Conservation (phyloP, 1,140 invertebrate genomes). For the Ylistrum balloti region DNA sequence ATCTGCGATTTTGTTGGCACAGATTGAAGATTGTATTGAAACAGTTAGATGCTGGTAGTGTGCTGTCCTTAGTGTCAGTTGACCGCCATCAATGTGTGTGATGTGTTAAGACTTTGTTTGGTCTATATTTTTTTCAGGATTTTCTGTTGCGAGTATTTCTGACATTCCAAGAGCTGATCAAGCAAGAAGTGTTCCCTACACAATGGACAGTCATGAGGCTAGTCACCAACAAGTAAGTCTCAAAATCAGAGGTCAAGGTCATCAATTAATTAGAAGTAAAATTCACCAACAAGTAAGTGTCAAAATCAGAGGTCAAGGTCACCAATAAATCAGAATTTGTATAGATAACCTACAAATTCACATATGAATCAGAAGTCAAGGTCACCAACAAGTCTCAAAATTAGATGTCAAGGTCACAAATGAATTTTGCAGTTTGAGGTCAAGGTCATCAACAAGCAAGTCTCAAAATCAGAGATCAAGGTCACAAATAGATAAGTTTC, state of each 20-base stretch:
- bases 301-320: not conserved
- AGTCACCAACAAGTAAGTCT: constrained; percentile 78
- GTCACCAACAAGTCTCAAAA: not conserved
- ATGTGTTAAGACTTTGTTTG: too few relatives aligned
- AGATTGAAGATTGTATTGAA: too few relatives aligned
- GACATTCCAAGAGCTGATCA: constrained; percentile 75
- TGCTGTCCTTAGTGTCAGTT: too few relatives aligned
- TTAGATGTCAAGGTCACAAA: not conserved
- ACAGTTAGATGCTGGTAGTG: too few relatives aligned
- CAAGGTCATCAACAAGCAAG: not conserved
- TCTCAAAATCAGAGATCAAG: not conserved
- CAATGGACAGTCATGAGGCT: constrained; percentile 80
- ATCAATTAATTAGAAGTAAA: not conserved
- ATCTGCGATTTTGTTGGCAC: too few relatives aligned
- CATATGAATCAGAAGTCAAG: not conserved
- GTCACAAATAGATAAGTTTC: not conserved
- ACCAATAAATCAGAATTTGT: not conserved
- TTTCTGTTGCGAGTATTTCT: constrained; percentile 74
- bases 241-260: not conserved
- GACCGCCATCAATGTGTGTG: too few relatives aligned
- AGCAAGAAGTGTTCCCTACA: constrained; percentile 68
- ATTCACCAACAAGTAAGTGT: not conserved
- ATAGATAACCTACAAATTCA: not conserved
- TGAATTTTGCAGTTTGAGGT: too few relatives aligned
- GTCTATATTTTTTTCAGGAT: constrained; percentile 59